These are phyloP conservation scores for Phyllopteryx taeniolatus DNA, from an alignment of 2,113 vertebrate genomes.

Conservation along the genomic window DNA sequence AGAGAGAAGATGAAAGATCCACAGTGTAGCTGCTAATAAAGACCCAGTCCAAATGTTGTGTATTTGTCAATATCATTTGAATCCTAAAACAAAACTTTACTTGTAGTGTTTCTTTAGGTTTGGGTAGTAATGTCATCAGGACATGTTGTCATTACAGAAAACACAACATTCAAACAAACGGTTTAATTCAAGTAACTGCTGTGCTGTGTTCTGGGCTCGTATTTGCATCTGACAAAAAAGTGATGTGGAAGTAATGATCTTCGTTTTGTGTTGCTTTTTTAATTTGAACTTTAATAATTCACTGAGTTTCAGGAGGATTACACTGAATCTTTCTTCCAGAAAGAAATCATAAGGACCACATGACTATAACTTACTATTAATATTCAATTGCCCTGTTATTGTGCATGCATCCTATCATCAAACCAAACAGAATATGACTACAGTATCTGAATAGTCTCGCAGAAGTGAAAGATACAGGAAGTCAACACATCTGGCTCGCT, in stretches of 20 bases:
- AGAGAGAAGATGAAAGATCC: conserved; percentile 10
- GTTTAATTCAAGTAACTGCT: neutral
- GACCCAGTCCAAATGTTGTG: neutral
- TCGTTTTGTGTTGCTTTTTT: neutral
- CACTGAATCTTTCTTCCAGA: neutral
- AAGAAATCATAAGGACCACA: neutral
- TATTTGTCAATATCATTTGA: neutral
- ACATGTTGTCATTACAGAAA: neutral
- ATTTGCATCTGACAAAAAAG: too few species aligned
- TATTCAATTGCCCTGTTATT: neutral
- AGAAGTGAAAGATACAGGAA: conserved; percentile 29
- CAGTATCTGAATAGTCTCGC: conserved; percentile 15
- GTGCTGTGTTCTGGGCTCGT: too few species aligned
- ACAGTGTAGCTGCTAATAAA: conserved; percentile 7
- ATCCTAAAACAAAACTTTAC: neutral
- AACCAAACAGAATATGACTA: conserved; percentile 4
- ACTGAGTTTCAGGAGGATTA: neutral
- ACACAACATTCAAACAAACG: neutral
- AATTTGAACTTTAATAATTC: neutral
- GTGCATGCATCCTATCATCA: conserved; percentile 3
- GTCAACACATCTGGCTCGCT: conserved; percentile 38
- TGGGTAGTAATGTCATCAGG: neutral
- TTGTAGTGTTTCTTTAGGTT: neutral
- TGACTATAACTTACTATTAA: neutral
- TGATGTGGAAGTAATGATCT: neutral